phyloP scores from a whole-genome alignment of 1,140 invertebrate genomes.

The Panulirus ornatus region DNA sequence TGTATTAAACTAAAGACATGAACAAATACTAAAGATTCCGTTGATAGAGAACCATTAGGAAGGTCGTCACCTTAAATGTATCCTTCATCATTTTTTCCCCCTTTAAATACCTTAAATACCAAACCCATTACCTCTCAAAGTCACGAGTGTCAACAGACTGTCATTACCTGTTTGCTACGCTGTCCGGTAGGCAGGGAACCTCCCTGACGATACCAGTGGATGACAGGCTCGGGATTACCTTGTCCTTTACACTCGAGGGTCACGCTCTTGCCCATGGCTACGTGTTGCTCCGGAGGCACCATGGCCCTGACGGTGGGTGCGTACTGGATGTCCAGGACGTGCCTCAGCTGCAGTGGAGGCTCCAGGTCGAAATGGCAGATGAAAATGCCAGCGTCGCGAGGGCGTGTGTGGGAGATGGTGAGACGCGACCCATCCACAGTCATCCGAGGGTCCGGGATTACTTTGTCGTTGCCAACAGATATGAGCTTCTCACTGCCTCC shows the following conservation, averaged over 20 bases:
- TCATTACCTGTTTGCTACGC: slow-evolving; percentile 8
- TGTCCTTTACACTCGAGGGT: slow-evolving; percentile 34
- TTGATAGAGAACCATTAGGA: no score
- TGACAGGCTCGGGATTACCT: slow-evolving; percentile 38
- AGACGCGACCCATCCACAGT: slow-evolving; percentile 27
- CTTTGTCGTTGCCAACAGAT: slow-evolving; percentile 34
- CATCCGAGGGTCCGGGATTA: slow-evolving; percentile 37
- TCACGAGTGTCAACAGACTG: no score
- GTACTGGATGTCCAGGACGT: slow-evolving; percentile 40
- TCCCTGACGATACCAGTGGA: slow-evolving; percentile 41
- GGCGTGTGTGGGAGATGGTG: slow-evolving; percentile 44
- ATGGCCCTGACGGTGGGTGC: slow-evolving; percentile 30
- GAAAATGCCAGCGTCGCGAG: slow-evolving; percentile 37
- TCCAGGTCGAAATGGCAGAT: slow-evolving; percentile 45
- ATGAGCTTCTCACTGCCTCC: slow-evolving; percentile 38
- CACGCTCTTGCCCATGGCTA: slow-evolving; percentile 29
- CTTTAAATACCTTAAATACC: no score
- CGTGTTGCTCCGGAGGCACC: slow-evolving; percentile 28
- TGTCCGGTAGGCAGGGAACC: slow-evolving; percentile 23
- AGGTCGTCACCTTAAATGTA: no score
- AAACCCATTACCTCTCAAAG: no score
- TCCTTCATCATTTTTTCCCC: no score
- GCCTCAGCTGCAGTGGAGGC: slow-evolving; percentile 35
- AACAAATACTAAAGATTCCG: no score
- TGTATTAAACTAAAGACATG: no score